Percentiles rank a stretch among this genome's conserved stretches.
Evolutionary conservation across 1,140 invertebrate species (phyloP).

Genomic region (Bombus terrestris): DNA sequence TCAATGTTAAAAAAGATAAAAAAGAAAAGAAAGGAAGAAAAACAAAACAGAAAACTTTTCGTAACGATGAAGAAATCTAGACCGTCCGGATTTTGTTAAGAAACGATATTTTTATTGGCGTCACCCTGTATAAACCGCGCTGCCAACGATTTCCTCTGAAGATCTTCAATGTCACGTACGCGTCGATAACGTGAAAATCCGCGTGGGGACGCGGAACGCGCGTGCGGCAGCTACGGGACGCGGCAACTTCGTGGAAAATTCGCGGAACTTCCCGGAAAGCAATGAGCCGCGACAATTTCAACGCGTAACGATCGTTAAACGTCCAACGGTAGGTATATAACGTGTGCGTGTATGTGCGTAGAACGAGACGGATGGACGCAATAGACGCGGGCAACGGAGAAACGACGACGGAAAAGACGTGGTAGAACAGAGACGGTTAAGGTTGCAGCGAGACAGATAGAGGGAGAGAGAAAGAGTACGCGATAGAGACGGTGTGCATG

Average conservation of each 20-base stretch:
- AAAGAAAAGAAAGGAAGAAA: too few species aligned
- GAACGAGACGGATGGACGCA: slow-evolving; percentile 40
- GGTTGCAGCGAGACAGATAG: slow-evolving; percentile 18
- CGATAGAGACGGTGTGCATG: slow-evolving; percentile 17
- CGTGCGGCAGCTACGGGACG: slow-evolving; percentile 16
- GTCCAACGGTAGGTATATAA: slow-evolving; percentile 38
- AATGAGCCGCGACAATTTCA: slow-evolving; percentile 57
- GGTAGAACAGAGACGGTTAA: slow-evolving; percentile 23
- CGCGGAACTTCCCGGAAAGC: slow-evolving; percentile 30
- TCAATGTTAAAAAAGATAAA: too few species aligned
- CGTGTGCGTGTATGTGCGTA: slow-evolving; percentile 46
- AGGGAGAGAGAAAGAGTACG: slow-evolving; percentile 43
- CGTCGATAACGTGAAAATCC: slow-evolving; percentile 49
- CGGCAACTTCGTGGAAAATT: slow-evolving; percentile 34
- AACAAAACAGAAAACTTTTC: neutral
- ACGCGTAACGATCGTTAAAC: slow-evolving; percentile 72
- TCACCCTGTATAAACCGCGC: neutral
- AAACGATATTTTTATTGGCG: neutral
- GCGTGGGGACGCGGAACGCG: neutral
- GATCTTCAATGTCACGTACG: slow-evolving; percentile 54
- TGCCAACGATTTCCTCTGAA: neutral
- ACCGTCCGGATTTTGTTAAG: neutral
- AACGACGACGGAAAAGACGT: slow-evolving; percentile 13
- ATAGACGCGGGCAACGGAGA: slow-evolving; percentile 41
- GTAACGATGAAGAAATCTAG: neutral